Evolutionary conservation across 2,113 vertebrate genomes (phyloP), one percentile per base, ranked within the genome.

Genomic region (Phoxinus phoxinus): DNA sequence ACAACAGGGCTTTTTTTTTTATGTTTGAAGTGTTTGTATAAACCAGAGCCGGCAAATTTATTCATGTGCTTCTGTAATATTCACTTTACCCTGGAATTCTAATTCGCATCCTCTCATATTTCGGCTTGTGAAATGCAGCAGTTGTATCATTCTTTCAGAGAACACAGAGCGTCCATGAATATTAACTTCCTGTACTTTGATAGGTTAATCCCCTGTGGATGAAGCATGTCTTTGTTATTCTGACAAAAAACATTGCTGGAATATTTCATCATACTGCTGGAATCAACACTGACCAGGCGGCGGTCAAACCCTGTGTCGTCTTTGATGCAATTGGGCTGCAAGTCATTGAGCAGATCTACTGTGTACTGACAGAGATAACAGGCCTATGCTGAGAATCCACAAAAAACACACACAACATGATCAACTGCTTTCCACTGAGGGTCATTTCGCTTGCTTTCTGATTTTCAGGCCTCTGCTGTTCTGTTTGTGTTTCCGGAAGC

Each of bases 161-260:
- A 65, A 46, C 78, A 81, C 58, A 81, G 56, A 81, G 58, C 78
- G 15, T 6, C 78, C 78, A 81, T 81, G 78, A 81, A 81, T 81
- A 81, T 81, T 30, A 81, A 81, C 78, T 81, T 81, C 80, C 61
- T 81, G 27, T 81, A 81, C 63, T 81, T 69, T 69, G 63, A 69
- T 81, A 46, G 80, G 80, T 35, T 69, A 69, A 69, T 69, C 61
- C 79, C 44, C 63, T 51, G 44, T 51, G 44, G 61, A 81, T 32
- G 25, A 35, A 35, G 27, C 59, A 32, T 7, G 61, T 35, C 80
- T 81, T 81, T 81, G 61, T 81, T 69, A 81, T 81, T 35, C 25
- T 51, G 80, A 81, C 80, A 69, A 65, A 56, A 48, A 32, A 69
- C 80, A 81, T 81, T 81, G 80, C 61, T 69, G 9, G 80, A 81